Evolutionary conservation across 2,888 invertebrate genomes (phyloP).

Genomic region (Acronicta aceris): DNA sequence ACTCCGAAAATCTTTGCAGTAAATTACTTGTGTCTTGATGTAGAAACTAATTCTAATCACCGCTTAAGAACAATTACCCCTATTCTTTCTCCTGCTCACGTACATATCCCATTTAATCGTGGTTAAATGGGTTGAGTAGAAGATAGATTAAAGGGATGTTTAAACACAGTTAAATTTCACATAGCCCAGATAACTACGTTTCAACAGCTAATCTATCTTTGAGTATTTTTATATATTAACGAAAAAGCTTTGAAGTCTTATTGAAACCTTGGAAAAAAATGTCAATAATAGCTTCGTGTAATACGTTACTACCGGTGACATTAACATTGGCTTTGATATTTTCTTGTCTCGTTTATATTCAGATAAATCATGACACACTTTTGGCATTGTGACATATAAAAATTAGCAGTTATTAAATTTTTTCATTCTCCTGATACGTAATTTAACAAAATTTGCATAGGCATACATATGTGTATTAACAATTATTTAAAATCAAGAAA

Average conservation of each 20-base stretch:
- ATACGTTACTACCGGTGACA: conserved; percentile 10
- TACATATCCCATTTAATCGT: conserved; percentile 36
- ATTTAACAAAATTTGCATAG: no score
- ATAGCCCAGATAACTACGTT: conserved; percentile 37
- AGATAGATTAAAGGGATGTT: no score
- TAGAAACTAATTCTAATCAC: conserved; percentile 10
- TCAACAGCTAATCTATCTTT: conserved; percentile 32
- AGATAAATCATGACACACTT: conserved; percentile 16
- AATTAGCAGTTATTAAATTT: not conserved
- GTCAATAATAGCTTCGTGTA: conserved; percentile 25
- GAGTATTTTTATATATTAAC: conserved; percentile 25
- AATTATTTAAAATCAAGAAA: no score
- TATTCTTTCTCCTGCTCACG: conserved; percentile 18
- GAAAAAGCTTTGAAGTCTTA: conserved; percentile 56
- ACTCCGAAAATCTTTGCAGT: not conserved
- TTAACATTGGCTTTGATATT: conserved; percentile 21
- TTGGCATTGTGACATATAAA: conserved; percentile 5
- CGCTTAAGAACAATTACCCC: conserved; percentile 9
- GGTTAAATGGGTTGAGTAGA: conserved; percentile 14
- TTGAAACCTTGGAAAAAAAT: conserved; percentile 52
- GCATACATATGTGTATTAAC: no score
- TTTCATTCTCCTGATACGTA: not conserved
- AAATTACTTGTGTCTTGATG: not conserved
- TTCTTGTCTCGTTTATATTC: conserved; percentile 21
- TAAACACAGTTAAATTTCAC: conserved; percentile 28